phyloP scores from a whole-genome alignment of 2,888 invertebrate species.

The Agriotes lineatus region DNA sequence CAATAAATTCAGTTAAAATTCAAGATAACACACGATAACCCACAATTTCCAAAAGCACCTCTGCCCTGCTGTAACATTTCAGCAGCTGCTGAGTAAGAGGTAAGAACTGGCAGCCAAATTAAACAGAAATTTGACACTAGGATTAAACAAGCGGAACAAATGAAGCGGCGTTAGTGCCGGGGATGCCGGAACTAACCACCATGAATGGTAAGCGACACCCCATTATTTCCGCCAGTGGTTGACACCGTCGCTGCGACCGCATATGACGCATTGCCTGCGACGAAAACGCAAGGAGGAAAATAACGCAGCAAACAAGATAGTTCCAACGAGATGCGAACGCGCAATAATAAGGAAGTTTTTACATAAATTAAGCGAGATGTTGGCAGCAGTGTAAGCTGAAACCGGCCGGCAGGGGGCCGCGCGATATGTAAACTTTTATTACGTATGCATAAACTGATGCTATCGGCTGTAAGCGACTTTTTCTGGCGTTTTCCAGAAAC shows the following conservation, averaged over 20 bases:
- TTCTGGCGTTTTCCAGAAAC: constrained; percentile 29
- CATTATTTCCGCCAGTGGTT: constrained; percentile 57
- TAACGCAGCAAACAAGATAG: not conserved
- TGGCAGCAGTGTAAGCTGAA: constrained; percentile 59
- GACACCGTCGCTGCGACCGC: not conserved
- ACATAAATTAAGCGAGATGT: constrained; percentile 56
- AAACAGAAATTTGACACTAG: constrained; percentile 49
- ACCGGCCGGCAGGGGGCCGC: constrained; percentile 55
- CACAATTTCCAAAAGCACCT: too few relatives aligned
- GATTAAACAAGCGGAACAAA: constrained; percentile 62
- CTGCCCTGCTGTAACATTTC: too few relatives aligned
- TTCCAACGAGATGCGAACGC: constrained; percentile 7
- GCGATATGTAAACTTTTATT: constrained; percentile 57
- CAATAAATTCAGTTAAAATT: too few relatives aligned
- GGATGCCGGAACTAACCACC: constrained; percentile 60
- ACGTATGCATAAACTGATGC: constrained; percentile 47
- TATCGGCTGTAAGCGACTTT: constrained; percentile 31
- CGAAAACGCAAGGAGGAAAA: constrained; percentile 1
- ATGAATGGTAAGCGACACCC: constrained; percentile 56
- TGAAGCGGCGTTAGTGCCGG: constrained; percentile 59
- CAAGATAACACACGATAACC: too few relatives aligned
- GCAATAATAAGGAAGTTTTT: constrained; percentile 46
- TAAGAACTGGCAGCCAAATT: constrained; percentile 30
- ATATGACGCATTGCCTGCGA: not conserved
- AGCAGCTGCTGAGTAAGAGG: too few relatives aligned